These are phyloP conservation scores for Cyanoramphus novaezelandiae DNA, from an alignment of 2,113 vertebrate species.

Conservation along the genomic window DNA sequence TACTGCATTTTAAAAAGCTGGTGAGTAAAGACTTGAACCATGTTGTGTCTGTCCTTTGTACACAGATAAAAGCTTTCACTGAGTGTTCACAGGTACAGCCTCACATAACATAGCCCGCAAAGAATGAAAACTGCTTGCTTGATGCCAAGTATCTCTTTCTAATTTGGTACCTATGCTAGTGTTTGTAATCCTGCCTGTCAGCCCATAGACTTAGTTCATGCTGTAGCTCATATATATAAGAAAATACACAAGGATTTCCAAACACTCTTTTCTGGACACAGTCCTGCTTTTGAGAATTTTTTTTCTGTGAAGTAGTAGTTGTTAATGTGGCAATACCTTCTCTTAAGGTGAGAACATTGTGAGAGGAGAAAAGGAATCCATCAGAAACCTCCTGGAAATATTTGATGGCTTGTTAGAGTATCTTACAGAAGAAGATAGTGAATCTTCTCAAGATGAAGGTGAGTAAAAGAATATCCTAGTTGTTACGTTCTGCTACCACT, in stretches of 20 bases:
- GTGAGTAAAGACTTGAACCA: neutral
- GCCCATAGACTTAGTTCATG: neutral
- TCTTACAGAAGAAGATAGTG: constrained; percentile 87
- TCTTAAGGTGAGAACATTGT: constrained; percentile 92
- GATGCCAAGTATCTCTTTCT: neutral
- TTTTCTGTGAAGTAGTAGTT: neutral
- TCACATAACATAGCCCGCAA: neutral
- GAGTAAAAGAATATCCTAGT: neutral
- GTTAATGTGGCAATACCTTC: neutral
- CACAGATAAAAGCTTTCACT: neutral
- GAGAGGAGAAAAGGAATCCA: constrained; percentile 86
- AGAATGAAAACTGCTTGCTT: neutral
- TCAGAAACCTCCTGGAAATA: constrained; percentile 94
- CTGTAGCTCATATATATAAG: neutral
- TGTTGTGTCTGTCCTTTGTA: neutral
- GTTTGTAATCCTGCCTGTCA: neutral
- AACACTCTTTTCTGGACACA: neutral
- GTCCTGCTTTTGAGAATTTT: neutral
- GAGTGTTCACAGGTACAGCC: neutral
- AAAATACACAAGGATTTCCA: neutral
- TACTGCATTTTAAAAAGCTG: neutral
- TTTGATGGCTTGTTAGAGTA: constrained; percentile 96
- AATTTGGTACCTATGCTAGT: neutral
- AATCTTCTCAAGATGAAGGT: constrained; percentile 82
- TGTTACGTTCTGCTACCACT: neutral